These are phyloP conservation scores for Nycticebus coucang DNA, from an alignment of 2,113 vertebrate species.

Conservation along the genomic window DNA sequence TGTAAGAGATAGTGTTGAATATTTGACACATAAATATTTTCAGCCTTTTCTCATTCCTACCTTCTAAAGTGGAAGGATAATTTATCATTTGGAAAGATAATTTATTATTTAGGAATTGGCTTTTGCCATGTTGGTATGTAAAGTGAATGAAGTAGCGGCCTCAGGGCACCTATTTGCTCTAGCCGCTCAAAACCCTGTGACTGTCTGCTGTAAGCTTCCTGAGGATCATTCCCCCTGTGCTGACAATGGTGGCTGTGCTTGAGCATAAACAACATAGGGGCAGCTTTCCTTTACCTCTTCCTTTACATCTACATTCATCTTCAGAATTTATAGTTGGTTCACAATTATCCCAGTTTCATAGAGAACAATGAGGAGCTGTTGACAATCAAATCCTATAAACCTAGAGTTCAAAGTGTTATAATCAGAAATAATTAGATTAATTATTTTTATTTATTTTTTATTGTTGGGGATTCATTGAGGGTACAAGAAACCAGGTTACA, in stretches of 20 bases:
- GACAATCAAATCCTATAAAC: background rate
- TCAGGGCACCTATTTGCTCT: background rate
- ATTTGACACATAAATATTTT: background rate
- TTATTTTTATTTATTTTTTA: background rate
- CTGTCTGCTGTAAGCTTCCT: background rate
- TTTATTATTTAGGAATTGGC: background rate
- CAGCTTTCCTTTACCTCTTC: no score
- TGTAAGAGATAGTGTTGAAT: background rate
- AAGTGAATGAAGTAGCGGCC: background rate
- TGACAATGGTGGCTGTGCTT: background rate
- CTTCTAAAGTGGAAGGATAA: background rate
- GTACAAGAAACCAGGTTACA: no score
- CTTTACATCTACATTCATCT: background rate
- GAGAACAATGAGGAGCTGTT: background rate
- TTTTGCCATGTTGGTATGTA: background rate
- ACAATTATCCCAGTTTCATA: background rate
- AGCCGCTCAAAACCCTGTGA: background rate
- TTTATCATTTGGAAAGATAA: background rate
- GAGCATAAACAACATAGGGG: background rate
- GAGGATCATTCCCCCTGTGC: background rate
- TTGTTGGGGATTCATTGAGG: no score
- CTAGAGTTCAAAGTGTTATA: background rate
- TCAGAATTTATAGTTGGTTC: background rate
- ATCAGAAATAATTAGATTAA: slow-evolving; percentile 20
- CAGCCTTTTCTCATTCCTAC: background rate